Evolutionary conservation across 1,140 invertebrate genomes (phyloP), one percentile per base, ranked within the genome.

Genomic region (Drosophila burlai): DNA sequence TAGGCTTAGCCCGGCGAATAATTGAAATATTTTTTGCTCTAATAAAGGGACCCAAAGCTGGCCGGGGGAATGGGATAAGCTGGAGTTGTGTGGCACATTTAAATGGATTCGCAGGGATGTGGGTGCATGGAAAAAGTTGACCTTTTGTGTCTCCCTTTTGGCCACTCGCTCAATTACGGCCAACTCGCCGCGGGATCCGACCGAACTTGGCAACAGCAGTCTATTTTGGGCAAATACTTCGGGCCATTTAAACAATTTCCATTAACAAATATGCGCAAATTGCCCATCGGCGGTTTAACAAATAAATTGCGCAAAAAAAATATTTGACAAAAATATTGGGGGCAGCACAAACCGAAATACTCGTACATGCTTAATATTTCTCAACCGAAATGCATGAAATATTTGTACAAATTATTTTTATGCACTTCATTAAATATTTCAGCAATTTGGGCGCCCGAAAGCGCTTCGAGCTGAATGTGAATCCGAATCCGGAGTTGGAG

Each of bases 401-500:
- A 90, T 90, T 91, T 90, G 79, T 85, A 76, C 81, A 90, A 90
- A 90, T 90, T 91, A 90, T 90, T 90, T 90, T 90, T 90, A 85
- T 90, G 85, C 85, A 90, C 85, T 90, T 91, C 86, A 90, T 90
- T 90, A 90, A 90, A 91, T 91, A 90, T 90, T 90, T 81, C 71
- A 90, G 81, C 81, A 90, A 90, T 90, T 90, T 90, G 63, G 43
- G 61, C 36, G 78, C 46, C 63, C 47, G 55, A 73, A 49, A 77
- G 24, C 74, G 64, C 38, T 69, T 38, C 59, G 26, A 68, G 66
- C 75, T 58, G 54, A 42, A 67, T 42, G 16, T n/a, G 29, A 26
- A 47, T 45, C 34, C 10, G n/a, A 34, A 54, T 36, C 46, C 8
- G 36, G 13, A 58, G 45, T 26, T 3, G 24, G 31, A 50, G 49